phyloP scores from a whole-genome alignment of 2,888 invertebrate genomes.

The Gryllus longicercus region DNA sequence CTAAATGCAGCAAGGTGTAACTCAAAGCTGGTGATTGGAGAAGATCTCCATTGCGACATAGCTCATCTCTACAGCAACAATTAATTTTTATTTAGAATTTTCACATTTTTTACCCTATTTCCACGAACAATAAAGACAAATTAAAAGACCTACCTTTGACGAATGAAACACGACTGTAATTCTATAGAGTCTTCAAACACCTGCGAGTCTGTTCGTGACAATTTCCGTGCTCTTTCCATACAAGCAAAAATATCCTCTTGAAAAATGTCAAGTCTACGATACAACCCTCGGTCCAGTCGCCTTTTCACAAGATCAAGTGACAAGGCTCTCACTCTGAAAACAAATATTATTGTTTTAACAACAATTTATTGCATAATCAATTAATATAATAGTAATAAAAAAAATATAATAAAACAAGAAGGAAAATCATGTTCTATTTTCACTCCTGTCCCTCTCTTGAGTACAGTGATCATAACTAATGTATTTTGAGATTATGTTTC shows the following conservation, averaged over 20 bases:
- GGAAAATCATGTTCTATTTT: too few relatives aligned
- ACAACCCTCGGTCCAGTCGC: conserved; percentile 85
- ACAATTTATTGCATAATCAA: too few relatives aligned
- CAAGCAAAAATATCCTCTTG: conserved; percentile 96
- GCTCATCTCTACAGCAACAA: conserved; percentile 51
- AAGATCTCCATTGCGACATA: conserved; percentile 74
- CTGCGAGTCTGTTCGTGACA: conserved; percentile 89
- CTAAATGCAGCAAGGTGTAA: conserved; percentile 73
- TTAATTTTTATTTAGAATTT: background rate
- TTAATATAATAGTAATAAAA: too few relatives aligned
- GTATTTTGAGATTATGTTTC: too few relatives aligned
- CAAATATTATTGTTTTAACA: conserved; percentile 25
- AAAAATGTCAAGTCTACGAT: conserved; percentile 89
- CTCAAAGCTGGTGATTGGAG: conserved; percentile 83
- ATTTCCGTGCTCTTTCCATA: conserved; percentile 78
- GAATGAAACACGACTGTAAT: conserved; percentile 85
- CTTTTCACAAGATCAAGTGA: conserved; percentile 91
- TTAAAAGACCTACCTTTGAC: conserved; percentile 43
- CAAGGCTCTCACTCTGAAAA: conserved; percentile 69
- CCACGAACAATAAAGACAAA: background rate
- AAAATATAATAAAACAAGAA: too few relatives aligned
- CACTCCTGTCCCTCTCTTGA: too few relatives aligned
- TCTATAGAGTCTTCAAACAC: conserved; percentile 94
- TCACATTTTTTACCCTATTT: background rate
- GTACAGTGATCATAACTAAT: too few relatives aligned